These are phyloP conservation scores for Ursus arctos DNA, from an alignment of 2,113 vertebrate genomes.

Conservation along the genomic window DNA sequence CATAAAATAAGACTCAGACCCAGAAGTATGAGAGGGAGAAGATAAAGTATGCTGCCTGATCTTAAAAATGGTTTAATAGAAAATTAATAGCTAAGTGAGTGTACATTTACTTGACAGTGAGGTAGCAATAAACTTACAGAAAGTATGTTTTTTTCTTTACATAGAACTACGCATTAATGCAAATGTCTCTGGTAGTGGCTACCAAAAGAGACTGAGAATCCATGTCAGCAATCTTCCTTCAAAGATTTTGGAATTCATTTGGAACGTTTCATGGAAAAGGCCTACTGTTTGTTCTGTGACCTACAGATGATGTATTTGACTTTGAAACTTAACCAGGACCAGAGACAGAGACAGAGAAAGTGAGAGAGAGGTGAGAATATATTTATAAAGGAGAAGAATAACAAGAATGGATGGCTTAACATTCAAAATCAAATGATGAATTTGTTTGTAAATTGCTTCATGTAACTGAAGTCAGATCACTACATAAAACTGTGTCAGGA, in stretches of 20 bases:
- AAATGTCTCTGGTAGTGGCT: neutral
- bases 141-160: neutral
- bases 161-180: neutral
- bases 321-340: neutral
- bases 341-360: neutral
- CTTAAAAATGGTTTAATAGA: slow-evolving; percentile 6
- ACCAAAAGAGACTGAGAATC: neutral
- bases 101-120: neutral
- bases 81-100: slow-evolving; percentile 18
- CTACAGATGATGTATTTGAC: neutral
- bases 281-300: neutral
- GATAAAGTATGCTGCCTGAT: neutral
- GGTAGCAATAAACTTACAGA: neutral
- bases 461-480: neutral
- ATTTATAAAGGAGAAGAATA: neutral
- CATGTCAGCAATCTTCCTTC: neutral
- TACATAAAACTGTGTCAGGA: neutral
- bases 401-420: neutral
- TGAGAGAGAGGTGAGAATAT: neutral
- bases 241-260: neutral
- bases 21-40: neutral
- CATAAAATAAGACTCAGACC: neutral
- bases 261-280: neutral
- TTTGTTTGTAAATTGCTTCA: slow-evolving; percentile 14
- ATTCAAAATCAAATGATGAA: neutral